phyloP scores from a whole-genome alignment of 2,888 invertebrate species.

The Cepaea hortensis region DNA sequence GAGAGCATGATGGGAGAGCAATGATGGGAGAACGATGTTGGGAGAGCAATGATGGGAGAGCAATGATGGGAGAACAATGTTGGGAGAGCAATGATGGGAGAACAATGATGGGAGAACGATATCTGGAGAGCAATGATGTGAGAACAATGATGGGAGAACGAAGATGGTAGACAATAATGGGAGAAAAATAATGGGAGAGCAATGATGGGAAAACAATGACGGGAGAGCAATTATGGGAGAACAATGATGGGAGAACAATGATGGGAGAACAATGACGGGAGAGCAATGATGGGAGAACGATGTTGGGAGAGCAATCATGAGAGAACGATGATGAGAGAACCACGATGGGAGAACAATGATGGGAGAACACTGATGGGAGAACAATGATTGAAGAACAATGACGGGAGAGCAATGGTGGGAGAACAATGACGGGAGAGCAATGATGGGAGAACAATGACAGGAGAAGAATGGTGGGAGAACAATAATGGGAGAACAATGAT shows the following conservation, averaged over 20 bases:
- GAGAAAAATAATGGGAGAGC: background rate
- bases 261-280: background rate
- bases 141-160: background rate
- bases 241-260: background rate
- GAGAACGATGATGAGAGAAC: background rate
- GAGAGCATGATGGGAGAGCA: too few species aligned
- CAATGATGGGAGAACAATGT: background rate
- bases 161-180: background rate
- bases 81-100: background rate
- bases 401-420: background rate
- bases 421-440: background rate
- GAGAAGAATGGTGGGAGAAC: background rate
- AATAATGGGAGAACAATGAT: background rate
- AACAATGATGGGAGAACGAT: background rate
- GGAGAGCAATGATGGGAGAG: background rate
- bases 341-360: background rate
- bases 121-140: background rate
- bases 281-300: background rate
- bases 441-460: background rate
- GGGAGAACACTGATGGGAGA: background rate
- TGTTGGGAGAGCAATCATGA: background rate
- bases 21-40: too few species aligned
- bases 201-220: background rate
- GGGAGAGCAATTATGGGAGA: background rate
- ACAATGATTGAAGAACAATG: background rate